Percentiles rank a stretch among this genome's conserved stretches.
phyloP scores from a whole-genome alignment of 2,888 invertebrate genomes.

The Sphinx pinastri region DNA sequence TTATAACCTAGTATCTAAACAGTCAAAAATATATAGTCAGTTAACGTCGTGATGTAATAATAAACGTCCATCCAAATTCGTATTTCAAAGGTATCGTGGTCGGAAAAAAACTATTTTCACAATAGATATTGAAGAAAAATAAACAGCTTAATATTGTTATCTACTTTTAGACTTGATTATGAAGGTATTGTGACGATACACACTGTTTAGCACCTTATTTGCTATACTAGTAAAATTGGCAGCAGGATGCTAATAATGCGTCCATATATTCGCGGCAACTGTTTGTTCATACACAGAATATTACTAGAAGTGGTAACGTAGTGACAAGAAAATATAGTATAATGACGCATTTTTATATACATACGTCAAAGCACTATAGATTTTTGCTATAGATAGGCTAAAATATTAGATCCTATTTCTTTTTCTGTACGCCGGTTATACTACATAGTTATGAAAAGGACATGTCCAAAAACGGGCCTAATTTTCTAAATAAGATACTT shows the following conservation, averaged over 20 bases:
- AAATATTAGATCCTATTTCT: background rate
- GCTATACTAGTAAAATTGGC: slow-evolving; percentile 39
- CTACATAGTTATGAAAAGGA: background rate
- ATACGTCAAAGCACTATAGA: slow-evolving; percentile 17
- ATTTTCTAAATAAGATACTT: no score
- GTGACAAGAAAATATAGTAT: slow-evolving; percentile 1
- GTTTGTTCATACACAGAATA: slow-evolving; percentile 38
- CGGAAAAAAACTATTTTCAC: slow-evolving; percentile 3
- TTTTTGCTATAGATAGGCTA: slow-evolving; percentile 14
- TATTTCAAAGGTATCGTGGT: background rate
- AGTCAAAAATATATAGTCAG: background rate
- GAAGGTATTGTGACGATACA: slow-evolving; percentile 37
- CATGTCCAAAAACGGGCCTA: no score
- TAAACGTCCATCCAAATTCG: background rate
- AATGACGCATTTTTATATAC: slow-evolving; percentile 14
- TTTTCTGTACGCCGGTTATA: background rate
- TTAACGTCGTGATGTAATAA: background rate
- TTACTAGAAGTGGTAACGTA: slow-evolving; percentile 28
- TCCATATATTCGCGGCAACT: slow-evolving; percentile 38
- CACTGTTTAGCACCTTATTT: slow-evolving; percentile 43
- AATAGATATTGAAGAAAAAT: background rate
- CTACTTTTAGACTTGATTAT: slow-evolving; percentile 33
- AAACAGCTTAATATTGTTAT: background rate
- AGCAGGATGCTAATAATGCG: slow-evolving; percentile 43
- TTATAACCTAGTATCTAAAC: no score